Evolutionary conservation across 2,888 invertebrate species (phyloP).

Genomic region (Pheosia tremula): DNA sequence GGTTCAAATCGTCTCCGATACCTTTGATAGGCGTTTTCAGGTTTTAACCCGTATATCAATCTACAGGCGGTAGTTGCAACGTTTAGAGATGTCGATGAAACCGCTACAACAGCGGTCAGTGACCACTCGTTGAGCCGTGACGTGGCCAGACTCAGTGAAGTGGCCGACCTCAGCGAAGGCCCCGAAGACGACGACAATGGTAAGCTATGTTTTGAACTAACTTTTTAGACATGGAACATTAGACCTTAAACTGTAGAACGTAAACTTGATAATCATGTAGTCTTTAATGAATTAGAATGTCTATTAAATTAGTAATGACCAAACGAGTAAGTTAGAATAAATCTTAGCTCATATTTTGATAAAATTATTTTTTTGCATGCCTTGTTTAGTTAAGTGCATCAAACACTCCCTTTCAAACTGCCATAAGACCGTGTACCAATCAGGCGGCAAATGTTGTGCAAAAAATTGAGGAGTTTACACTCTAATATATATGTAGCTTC

Average conservation of each 20-base stretch:
- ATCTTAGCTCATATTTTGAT: no score
- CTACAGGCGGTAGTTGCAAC: slow-evolving; percentile 81
- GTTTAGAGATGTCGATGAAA: slow-evolving; percentile 87
- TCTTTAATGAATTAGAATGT: not conserved
- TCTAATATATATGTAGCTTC: no score
- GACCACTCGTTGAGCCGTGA: slow-evolving; percentile 87
- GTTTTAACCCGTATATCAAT: slow-evolving; percentile 46
- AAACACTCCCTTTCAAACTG: no score
- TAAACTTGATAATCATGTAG: not conserved
- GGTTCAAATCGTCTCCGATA: no score
- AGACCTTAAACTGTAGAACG: not conserved
- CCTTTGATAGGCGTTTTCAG: no score
- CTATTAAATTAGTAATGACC: not conserved
- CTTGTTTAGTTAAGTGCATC: no score
- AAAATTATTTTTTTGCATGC: no score
- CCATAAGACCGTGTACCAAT: no score
- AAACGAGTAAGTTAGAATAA: not conserved
- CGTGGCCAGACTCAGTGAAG: slow-evolving; percentile 88
- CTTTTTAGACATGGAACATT: not conserved
- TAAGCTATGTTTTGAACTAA: slow-evolving; percentile 56
- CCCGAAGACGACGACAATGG: slow-evolving; percentile 90
- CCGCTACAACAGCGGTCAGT: slow-evolving; percentile 77
- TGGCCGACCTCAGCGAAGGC: slow-evolving; percentile 88
- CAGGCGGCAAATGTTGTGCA: no score
- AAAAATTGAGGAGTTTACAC: no score